Evolutionary conservation across 2,797 vertebrate genomes (phyloP).

Genomic region (Onychomys leucogaster): DNA sequence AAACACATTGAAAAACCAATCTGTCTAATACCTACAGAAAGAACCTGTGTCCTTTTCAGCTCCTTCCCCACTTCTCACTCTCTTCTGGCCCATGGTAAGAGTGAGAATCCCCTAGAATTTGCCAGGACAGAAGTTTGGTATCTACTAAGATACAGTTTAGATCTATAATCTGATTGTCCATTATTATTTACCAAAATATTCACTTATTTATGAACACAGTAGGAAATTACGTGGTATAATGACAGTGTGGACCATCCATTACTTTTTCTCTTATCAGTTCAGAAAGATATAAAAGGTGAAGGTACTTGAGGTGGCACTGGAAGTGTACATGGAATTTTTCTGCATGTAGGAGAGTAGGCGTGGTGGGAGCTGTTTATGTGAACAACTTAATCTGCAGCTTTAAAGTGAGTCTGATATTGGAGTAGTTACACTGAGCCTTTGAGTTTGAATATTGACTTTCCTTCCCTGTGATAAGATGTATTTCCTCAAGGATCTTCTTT

Average conservation of each 20-base stretch:
- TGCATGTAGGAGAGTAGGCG: not conserved
- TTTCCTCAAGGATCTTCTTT: not conserved
- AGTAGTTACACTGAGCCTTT: not conserved
- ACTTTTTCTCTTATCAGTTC: fast-evolving
- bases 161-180: not conserved
- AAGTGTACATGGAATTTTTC: not conserved
- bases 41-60: fast-evolving
- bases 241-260: fast-evolving
- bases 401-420: not conserved
- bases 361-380: not conserved
- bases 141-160: constrained; percentile 8
- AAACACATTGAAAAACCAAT: not conserved
- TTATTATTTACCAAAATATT: constrained; percentile 24
- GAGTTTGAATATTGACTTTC: not conserved
- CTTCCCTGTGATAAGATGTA: not conserved
- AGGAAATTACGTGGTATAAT: not conserved
- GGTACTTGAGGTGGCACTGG: not conserved
- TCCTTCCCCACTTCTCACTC: fast-evolving
- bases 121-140: not conserved
- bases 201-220: constrained; percentile 32
- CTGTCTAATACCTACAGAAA: fast-evolving
- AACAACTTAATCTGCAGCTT: not conserved
- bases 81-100: fast-evolving
- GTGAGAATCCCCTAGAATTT: not conserved
- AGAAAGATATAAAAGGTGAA: not conserved